Conservation (phyloP, 2,797 vertebrate species). For the Tangara arthus region DNA sequence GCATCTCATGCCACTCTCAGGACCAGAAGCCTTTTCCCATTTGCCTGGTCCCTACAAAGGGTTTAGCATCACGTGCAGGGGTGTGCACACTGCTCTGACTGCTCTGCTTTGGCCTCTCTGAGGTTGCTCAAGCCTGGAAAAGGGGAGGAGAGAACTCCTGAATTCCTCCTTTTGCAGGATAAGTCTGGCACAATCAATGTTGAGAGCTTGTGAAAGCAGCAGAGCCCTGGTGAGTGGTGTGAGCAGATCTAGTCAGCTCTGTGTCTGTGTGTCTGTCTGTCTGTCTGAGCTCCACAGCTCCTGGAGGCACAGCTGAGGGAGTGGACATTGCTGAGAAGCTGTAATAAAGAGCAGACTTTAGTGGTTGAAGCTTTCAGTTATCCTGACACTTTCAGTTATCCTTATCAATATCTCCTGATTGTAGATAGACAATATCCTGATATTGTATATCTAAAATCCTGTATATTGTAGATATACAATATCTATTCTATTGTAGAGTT, state of each 20-base stretch:
- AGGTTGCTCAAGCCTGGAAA: not conserved
- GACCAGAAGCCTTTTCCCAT: not conserved
- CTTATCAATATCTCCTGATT: not conserved
- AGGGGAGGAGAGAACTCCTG: not conserved
- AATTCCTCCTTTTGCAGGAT: not conserved
- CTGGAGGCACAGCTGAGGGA: not conserved
- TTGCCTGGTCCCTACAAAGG: not conserved
- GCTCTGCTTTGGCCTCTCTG: not conserved
- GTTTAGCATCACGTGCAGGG: accelerated
- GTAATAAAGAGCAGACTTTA: not conserved
- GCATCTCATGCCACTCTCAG: not conserved
- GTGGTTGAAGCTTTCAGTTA: not conserved
- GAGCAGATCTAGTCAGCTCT: not conserved
- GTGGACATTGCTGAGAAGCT: not conserved
- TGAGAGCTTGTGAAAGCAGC: not conserved
- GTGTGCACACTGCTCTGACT: accelerated
- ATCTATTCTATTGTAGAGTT: not conserved
- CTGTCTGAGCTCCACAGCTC: not conserved
- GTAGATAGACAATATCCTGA: not conserved
- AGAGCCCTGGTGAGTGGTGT: not conserved
- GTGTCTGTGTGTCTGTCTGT: not conserved
- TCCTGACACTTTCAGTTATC: no score
- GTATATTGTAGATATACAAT: not conserved
- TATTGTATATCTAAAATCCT: not conserved
- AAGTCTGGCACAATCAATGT: not conserved